These are phyloP conservation scores for Abrostola tripartita DNA, from an alignment of 2,888 invertebrate species.

Conservation along the genomic window DNA sequence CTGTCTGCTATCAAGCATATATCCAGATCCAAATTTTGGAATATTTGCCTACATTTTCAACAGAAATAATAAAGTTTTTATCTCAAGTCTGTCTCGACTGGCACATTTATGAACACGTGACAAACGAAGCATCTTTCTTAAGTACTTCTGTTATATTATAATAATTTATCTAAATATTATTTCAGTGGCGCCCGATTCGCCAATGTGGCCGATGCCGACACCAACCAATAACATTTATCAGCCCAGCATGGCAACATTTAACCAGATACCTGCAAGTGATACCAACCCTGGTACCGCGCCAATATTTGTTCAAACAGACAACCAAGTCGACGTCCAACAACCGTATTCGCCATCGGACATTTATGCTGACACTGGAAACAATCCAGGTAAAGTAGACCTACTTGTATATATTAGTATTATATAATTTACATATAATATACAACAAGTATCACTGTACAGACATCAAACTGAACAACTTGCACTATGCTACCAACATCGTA, in stretches of 20 bases:
- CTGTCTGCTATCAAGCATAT: too few relatives aligned
- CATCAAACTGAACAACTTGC: too few relatives aligned
- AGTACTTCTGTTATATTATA: neutral
- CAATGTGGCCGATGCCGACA: slow-evolving; percentile 38
- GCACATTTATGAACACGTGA: too few relatives aligned
- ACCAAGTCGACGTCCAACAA: slow-evolving; percentile 30
- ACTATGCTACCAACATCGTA: too few relatives aligned
- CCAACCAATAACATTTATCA: neutral
- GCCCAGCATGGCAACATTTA: slow-evolving; percentile 11
- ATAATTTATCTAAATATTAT: neutral
- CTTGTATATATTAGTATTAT: neutral
- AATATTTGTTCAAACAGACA: slow-evolving; percentile 46
- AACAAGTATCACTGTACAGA: neutral
- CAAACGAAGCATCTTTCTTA: too few relatives aligned
- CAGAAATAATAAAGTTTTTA: too few relatives aligned
- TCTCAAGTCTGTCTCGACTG: too few relatives aligned
- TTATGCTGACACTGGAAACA: slow-evolving; percentile 54
- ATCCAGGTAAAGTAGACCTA: slow-evolving; percentile 23
- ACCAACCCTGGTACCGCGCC: slow-evolving; percentile 14
- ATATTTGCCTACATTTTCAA: too few relatives aligned
- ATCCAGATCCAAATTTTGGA: too few relatives aligned
- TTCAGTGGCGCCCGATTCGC: slow-evolving; percentile 31
- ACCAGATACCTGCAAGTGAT: neutral
- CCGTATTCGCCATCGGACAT: slow-evolving; percentile 74
- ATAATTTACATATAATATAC: neutral